Base-by-base conservation (phyloP, 2,888 invertebrate species). In the Agapetus fuscipes region DNA sequence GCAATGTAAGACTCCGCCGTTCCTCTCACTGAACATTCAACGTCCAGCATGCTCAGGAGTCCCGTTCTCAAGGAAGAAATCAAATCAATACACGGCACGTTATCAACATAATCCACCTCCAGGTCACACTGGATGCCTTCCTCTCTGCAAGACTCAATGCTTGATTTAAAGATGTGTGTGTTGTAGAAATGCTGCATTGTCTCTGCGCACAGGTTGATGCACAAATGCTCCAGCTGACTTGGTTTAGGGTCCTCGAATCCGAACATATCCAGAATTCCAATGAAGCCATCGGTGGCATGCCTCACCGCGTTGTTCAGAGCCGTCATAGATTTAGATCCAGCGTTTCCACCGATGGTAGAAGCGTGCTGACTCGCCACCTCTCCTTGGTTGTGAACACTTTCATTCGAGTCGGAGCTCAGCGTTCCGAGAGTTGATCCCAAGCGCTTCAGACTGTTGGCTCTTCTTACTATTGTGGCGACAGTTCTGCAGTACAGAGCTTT, bases 181-280 rank as follows among this genome's bases (percentile, higher is more conserved):
- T 93, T 95, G 71, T 94, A 95, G 63, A 93, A 94, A 63, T 94
- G 94, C 61, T 95, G 94, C 89, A 95, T 90, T 20, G 93, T 93
- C 68, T 95, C 95, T 1, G 94, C 91, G 64, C 93, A 93, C 45
- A 95, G 69, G 66, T 95, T 95, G 54, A 91, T 90, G 66, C 94
- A 94, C 43, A 95, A 69, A 60, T 94, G 94, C 61, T 95, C 94
- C 51, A 95, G 69, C 50, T 88, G 87, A 53, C 87, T 83, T 2
- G 88, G 88, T 62, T 85, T 83, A 17, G 87, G 86, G 59, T 90
- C 89, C 67, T 94, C 93, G 65, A 94, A 94, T 3, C 94, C 94
- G 65, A 94, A 94, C 91, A 95, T 91, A 61, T 95, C 94, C 39
- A 95, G 70, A 55, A 95, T 91, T 29, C 93, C 93, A 50, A 95